phyloP scores from a whole-genome alignment of 2,888 invertebrate genomes.

The Xestia xanthographa region DNA sequence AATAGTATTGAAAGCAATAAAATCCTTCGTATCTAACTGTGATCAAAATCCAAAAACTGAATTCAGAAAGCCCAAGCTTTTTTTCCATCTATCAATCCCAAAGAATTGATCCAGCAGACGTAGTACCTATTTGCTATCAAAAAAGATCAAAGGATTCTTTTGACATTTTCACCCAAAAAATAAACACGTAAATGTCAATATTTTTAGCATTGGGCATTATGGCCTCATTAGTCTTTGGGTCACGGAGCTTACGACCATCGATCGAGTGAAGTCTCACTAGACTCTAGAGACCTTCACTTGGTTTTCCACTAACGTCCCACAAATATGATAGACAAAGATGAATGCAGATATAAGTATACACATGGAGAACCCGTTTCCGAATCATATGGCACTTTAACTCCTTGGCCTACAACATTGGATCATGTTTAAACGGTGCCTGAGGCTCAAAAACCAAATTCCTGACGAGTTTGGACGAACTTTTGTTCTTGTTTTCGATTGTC shows the following conservation, averaged over 20 bases:
- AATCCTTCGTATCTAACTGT: neutral
- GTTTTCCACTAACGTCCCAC: neutral
- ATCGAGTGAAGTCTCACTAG: neutral
- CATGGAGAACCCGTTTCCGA: neutral
- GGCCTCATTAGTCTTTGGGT: conserved; percentile 1
- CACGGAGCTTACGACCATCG: neutral
- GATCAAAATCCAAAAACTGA: neutral
- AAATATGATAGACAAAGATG: neutral
- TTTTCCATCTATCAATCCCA: neutral
- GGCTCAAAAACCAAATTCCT: neutral
- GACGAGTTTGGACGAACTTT: neutral
- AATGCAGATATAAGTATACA: conserved; percentile 4
- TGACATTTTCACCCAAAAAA: conserved; percentile 24
- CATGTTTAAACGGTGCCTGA: conserved; percentile 11
- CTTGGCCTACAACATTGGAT: neutral
- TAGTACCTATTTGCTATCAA: conserved; percentile 10
- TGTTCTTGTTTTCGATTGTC: neutral
- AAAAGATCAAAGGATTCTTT: conserved; percentile 39
- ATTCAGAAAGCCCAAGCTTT: neutral
- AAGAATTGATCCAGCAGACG: neutral
- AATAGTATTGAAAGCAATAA: neutral
- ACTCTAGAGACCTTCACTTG: neutral
- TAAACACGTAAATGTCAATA: conserved; percentile 30
- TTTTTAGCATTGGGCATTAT: conserved; percentile 20
- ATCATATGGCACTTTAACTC: neutral